Percentiles rank a stretch among this genome's conserved stretches.
Conservation (phyloP, 2,113 vertebrate genomes). For the Tachuris rubrigastra region DNA sequence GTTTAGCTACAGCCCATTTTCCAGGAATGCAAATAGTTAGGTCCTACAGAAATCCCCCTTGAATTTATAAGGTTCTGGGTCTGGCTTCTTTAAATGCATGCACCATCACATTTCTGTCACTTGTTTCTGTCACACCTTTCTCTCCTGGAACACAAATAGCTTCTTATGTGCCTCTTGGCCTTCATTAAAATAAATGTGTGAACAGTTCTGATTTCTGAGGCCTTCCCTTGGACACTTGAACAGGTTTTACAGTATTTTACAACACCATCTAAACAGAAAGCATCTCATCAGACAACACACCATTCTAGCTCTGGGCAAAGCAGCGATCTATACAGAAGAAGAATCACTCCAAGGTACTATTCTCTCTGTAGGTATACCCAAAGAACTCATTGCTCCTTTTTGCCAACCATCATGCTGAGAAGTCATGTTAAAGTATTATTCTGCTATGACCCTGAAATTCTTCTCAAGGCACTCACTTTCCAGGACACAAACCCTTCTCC, state of each 20-base stretch:
- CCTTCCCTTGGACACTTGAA: not conserved
- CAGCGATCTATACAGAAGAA: not conserved
- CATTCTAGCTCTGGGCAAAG: not conserved
- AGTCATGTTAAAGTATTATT: not conserved
- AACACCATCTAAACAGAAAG: not conserved
- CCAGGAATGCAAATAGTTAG: not conserved
- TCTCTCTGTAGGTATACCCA: not conserved
- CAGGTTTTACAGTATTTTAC: not conserved
- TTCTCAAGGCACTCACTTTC: not conserved
- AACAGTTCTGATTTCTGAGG: not conserved
- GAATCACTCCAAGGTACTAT: not conserved
- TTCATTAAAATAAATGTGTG: not conserved
- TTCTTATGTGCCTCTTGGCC: not conserved
- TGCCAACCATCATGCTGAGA: not conserved
- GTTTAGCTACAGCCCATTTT: constrained; percentile 4
- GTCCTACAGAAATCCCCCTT: not conserved
- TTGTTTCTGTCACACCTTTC: not conserved
- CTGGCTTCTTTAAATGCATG: not conserved
- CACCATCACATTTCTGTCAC: not conserved
- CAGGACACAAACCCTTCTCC: not conserved
- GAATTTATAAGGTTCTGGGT: not conserved
- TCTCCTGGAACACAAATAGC: not conserved
- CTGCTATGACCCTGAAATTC: not conserved
- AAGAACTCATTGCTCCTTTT: not conserved
- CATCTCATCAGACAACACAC: not conserved